These are phyloP conservation scores for Cryptops parisi DNA, from an alignment of 2,888 invertebrate species.

Conservation along the genomic window DNA sequence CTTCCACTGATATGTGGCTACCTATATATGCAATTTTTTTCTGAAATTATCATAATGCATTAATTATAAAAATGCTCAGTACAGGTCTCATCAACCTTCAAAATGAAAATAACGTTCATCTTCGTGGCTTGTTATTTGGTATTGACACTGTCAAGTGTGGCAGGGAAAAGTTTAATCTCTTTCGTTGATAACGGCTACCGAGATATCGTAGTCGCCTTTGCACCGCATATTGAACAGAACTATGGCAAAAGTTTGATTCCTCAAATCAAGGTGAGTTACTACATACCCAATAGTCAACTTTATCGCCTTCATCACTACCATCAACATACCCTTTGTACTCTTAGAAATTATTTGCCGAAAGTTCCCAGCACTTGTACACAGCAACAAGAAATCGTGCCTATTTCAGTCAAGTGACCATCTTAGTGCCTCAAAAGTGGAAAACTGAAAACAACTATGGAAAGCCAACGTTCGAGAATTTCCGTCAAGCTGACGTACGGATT, in stretches of 20 bases:
- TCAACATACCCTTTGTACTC: no score
- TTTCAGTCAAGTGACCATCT: slow-evolving; percentile 26
- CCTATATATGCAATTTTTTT: no score
- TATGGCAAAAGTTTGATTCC: neutral
- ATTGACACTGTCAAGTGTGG: no score
- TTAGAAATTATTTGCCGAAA: slow-evolving; percentile 24
- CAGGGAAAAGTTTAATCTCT: no score
- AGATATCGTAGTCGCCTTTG: slow-evolving; percentile 1
- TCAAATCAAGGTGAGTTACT: neutral
- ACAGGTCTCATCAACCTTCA: no score
- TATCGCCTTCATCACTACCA: slow-evolving; percentile 1
- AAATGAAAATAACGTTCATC: no score
- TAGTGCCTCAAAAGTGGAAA: slow-evolving; percentile 28
- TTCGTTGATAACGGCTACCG: neutral
- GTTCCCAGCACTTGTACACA: slow-evolving; percentile 24
- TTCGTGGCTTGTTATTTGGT: no score
- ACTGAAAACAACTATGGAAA: slow-evolving; percentile 13
- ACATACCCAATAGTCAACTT: neutral
- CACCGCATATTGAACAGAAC: neutral
- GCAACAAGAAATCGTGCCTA: slow-evolving; percentile 23
- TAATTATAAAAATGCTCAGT: no score
- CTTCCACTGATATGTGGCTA: no score
- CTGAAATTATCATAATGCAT: no score
- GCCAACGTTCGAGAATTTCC: neutral
- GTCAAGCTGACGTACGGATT: slow-evolving; percentile 16